Percentiles rank a stretch among this genome's conserved stretches.
phyloP scores from a whole-genome alignment of 2,888 invertebrate genomes.

The Chloromyia formosa region DNA sequence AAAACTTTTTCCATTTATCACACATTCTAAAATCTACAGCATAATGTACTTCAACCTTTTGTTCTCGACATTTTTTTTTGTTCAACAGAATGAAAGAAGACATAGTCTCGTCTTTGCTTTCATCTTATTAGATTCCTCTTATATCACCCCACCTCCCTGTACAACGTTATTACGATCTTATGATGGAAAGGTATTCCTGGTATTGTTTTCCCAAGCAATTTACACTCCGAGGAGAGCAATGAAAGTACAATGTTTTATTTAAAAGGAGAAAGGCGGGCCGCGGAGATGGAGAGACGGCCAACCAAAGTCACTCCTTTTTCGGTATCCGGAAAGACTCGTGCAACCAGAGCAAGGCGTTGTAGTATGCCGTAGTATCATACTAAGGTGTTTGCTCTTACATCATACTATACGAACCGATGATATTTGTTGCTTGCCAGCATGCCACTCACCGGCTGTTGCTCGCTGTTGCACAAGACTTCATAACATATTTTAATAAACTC shows the following conservation, averaged over 20 bases:
- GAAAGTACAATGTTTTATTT: slow-evolving; percentile 33
- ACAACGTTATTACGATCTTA: slow-evolving; percentile 4
- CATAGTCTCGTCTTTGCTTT: background rate
- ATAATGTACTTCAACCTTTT: background rate
- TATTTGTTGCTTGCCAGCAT: background rate
- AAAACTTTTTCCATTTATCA: slow-evolving; percentile 35
- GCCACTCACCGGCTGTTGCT: background rate
- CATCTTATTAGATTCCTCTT: background rate
- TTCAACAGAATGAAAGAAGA: background rate
- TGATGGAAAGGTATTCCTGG: slow-evolving; percentile 36
- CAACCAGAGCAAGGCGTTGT: background rate
- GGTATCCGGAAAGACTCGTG: too few relatives aligned
- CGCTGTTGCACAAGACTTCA: background rate
- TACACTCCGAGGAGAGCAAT: slow-evolving; percentile 17
- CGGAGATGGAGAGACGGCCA: background rate
- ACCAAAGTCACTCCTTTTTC: too few relatives aligned
- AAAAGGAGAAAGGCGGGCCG: background rate
- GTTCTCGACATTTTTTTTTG: background rate
- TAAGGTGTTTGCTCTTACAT: slow-evolving; percentile 5
- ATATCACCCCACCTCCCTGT: too few relatives aligned
- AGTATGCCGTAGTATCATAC: background rate
- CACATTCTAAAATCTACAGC: slow-evolving; percentile 15
- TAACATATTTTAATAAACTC: slow-evolving; percentile 35
- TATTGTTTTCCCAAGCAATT: slow-evolving; percentile 35
- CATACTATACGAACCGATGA: background rate